Conservation (phyloP, 2,797 vertebrate species). For the Brotula barbata region DNA sequence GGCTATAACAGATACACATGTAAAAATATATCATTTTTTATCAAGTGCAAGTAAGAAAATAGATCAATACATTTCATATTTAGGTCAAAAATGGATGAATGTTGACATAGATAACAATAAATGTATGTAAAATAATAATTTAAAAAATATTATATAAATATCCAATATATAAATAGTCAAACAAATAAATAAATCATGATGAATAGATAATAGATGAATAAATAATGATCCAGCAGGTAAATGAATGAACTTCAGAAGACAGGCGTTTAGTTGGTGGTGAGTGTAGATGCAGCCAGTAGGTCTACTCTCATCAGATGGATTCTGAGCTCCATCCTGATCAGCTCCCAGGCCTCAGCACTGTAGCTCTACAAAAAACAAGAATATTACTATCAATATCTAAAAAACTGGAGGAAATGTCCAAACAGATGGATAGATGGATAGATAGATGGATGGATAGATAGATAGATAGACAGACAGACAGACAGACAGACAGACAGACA, state of each 20-base stretch:
- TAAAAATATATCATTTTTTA: neutral
- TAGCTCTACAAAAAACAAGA: slow-evolving; percentile 45
- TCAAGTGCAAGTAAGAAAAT: neutral
- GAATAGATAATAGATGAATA: neutral
- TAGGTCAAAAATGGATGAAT: neutral
- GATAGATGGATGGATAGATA: neutral
- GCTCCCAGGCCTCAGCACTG: slow-evolving; percentile 65
- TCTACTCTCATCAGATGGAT: slow-evolving; percentile 36
- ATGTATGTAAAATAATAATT: slow-evolving; percentile 12
- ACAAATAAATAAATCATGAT: slow-evolving; percentile 9
- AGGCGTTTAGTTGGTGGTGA: neutral
- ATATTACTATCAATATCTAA: neutral
- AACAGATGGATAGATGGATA: too few relatives aligned
- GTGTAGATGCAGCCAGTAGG: slow-evolving; percentile 29
- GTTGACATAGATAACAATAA: neutral
- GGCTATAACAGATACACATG: neutral
- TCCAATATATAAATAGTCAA: neutral
- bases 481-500: neutral
- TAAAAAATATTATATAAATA: neutral
- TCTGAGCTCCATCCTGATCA: slow-evolving; percentile 54
- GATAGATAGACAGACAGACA: slow-evolving; percentile 5
- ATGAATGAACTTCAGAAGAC: too few relatives aligned
- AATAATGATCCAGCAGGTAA: neutral
- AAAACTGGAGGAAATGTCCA: neutral
- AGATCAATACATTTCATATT: neutral